phyloP scores from a whole-genome alignment of 2,113 vertebrate genomes.

The Raja brachyura region DNA sequence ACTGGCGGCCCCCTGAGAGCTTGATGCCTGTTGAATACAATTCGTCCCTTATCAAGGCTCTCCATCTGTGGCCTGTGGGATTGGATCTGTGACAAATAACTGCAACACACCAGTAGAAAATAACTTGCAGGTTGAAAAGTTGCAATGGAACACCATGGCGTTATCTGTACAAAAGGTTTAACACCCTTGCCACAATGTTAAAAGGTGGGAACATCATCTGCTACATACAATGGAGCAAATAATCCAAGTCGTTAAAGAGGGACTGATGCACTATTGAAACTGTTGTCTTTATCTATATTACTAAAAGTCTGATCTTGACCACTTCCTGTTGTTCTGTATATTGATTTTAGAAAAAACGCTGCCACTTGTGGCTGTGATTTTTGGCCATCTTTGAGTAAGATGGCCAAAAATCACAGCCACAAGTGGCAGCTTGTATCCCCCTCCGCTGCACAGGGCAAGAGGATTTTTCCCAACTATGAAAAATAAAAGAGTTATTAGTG shows the following conservation, averaged over 20 bases:
- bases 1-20: background rate
- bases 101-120: background rate
- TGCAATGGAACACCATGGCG: background rate
- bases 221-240: background rate
- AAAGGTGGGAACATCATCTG: background rate
- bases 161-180: background rate
- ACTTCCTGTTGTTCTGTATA: too few species aligned
- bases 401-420: too few species aligned
- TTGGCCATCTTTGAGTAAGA: too few species aligned
- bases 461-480: too few species aligned
- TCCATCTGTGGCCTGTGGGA: conserved; percentile 8
- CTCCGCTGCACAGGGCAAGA: too few species aligned
- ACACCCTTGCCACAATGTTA: background rate
- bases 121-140: background rate
- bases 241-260: too few species aligned
- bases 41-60: background rate
- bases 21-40: background rate
- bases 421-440: too few species aligned
- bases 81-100: background rate
- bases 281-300: background rate
- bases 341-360: too few species aligned
- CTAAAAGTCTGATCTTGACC: too few species aligned
- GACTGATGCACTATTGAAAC: background rate
- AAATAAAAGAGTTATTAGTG: too few species aligned
- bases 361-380: too few species aligned